phyloP scores from a whole-genome alignment of 2,113 vertebrate species.

The Austrofundulus limnaeus region DNA sequence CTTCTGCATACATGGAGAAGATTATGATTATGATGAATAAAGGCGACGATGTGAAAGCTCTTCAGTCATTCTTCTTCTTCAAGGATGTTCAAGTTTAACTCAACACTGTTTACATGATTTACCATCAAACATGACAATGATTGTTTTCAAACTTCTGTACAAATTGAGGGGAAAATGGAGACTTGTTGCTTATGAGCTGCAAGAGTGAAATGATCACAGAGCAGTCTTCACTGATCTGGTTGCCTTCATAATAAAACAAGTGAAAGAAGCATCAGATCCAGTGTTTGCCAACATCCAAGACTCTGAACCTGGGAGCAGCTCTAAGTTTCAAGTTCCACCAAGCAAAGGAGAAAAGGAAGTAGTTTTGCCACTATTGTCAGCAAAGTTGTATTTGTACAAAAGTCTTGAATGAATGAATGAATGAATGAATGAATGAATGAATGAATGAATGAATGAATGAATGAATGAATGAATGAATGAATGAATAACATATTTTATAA shows the following conservation, averaged over 20 bases:
- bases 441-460: no score
- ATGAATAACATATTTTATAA: no score
- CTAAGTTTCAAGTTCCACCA: background rate
- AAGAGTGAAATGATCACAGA: background rate
- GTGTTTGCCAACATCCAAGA: background rate
- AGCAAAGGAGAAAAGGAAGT: background rate
- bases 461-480: no score
- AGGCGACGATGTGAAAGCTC: background rate
- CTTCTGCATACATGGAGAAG: background rate
- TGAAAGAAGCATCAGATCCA: background rate
- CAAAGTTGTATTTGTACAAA: no score
- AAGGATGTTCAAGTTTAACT: background rate
- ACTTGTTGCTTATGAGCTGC: background rate
- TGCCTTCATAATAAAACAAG: background rate
- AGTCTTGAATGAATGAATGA: no score
- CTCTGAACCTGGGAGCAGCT: background rate
- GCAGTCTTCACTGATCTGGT: background rate
- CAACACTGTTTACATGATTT: background rate
- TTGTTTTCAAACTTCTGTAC: background rate
- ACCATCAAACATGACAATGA: background rate
- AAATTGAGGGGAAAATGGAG: background rate
- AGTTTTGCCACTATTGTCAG: constrained; percentile 1
- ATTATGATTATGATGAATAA: background rate
- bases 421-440: no score
- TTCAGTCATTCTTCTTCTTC: background rate